Base-by-base conservation (phyloP, 2,797 vertebrate species). In the Coccyzus lansbergi region DNA sequence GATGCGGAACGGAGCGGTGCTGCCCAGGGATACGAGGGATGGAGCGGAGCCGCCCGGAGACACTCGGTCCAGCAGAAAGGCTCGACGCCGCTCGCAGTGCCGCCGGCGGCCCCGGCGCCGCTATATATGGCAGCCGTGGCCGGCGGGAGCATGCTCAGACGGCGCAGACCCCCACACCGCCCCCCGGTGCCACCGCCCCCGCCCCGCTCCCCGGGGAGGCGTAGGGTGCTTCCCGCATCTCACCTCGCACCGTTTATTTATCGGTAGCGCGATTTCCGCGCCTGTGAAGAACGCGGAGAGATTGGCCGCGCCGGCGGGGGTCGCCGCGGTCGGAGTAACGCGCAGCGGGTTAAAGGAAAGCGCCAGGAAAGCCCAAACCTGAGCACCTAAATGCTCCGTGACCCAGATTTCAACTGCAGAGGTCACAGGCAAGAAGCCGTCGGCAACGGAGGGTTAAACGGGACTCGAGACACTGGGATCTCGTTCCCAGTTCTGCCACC, bases 61-160 rank as follows among this genome's bases (percentile, higher is more conserved):
- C 42, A 42, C 42, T 42, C 42, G 42, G 42, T 42, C 42, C 40
- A 13, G 42, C n/a, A n/a, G n/a, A n/a, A n/a, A n/a, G n/a, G n/a
- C n/a, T n/a, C n/a, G n/a, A n/a, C n/a, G n/a, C n/a, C n/a, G n/a
- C n/a, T n/a, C 42, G 16, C 42, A 42, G 42, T 42, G 42, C 13
- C 42, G 42, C 42, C 42, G 13, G 16, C 17, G 16, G 13, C 42
- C 6, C 20, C 28, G 46, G 18, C 48, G 87, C 17, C 76, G 36
- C 84, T 97, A 97, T 98, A 97, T 98, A 98, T 17, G 64, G 69
- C 81, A 79, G 94, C 80, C 60, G 94, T 52, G 93, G 97, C 97
- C 96, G 97, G 95, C 97, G 77, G 86, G 96, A 92, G 97, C 93
- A 96, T 95, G 97, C 97, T 96, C 97, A 81, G 95, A 95, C 93